Evolutionary conservation across 2,888 invertebrate genomes (phyloP), one percentile per base, ranked within the genome.

Genomic region (Pristionchus mayeri): DNA sequence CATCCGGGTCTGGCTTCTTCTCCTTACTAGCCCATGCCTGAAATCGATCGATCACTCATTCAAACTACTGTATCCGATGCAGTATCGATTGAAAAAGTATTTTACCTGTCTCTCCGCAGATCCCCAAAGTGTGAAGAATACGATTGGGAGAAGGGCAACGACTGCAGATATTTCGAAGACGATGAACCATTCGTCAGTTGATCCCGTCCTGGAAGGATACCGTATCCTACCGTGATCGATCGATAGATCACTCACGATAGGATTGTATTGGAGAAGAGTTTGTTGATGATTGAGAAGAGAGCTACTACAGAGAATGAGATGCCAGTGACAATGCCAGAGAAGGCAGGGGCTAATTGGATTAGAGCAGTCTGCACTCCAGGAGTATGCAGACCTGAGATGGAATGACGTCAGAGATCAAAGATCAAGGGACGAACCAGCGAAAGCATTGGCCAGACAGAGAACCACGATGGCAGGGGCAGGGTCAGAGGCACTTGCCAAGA

Each of bases 281-380:
- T 92, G 87, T 92, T 92, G 84, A 90, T 86, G 67, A 92, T 91
- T 27, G 90, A 89, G 85, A 90, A 90, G 13, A 89, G 85, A 9
- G 91, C 91, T 6, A 91, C 92, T 11, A 90, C 90, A n/a, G 90
- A 87, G 84, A 91, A 92, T 3, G 92, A 88, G n/a, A 92, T 90
- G 21, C 79, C 79, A n/a, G 79, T 90, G 34, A 92, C 87, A 18
- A 92, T 87, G 54, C 92, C 92, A 2, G 91, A 90, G 85, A 90
- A 92, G 9, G 91, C 92, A 21, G 92, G 92, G 4, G 92, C 92
- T 3, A 92, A 63, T 86, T 92, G 92, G n/a, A 92, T 88, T n/a
- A 92, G 85, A 6, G 92, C 92, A 6, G 92, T 91, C 85, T 90
- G 91, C 16, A 92, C 92, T 50, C 92, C 92, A 11, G 92, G 92